Base-by-base conservation (phyloP, 2,888 invertebrate genomes). In the Tenodera sinensis region DNA sequence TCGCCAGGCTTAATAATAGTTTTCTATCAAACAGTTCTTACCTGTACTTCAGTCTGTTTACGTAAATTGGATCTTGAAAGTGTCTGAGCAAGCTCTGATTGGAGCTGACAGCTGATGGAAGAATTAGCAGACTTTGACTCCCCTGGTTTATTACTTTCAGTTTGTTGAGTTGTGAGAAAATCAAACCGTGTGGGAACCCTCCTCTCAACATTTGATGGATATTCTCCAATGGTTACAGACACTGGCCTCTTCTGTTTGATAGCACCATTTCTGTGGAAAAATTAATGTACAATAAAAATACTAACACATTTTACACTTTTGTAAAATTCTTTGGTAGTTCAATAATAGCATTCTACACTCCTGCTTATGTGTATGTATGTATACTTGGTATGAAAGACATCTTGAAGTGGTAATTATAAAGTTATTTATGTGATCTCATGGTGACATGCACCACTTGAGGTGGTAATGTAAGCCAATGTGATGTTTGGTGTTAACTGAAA, bases 61-160 rank as follows among this genome's bases (percentile, higher is more conserved):
- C 90, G 95, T 92, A 97, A 94, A 94, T 97, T 97, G 89, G 97
- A 96, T 92, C 97, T 95, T 91, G 96, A 96, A 90, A 97, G 93
- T 9, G 97, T 97, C 90, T 96, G 95, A 89, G 95, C 96, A 91
- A 97, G 93, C 93, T 97, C 97, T 89, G 96, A 96, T 91, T 97
- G 97, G 89, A 97, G 93, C 91, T 87, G 85, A 28, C 83, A 81
- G 25, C 84, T 85, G 15, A 88, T 88, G n/a, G 82, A 81, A 30
- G 81, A 88, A 71, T 82, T 82, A 12, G 71, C 20, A 28, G 85
- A 28, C 15, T 83, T 27, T n/a, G 81, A 28, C 20, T 47, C 14
- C 12, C 25, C 84, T 14, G 71, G 20, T 28, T 85, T 85, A 15
- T 25, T 85, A 12, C 28, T 85, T n/a, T 89, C 89, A 42, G 84